phyloP scores from a whole-genome alignment of 2,888 invertebrate genomes.

The Cantharis flavilabris region DNA sequence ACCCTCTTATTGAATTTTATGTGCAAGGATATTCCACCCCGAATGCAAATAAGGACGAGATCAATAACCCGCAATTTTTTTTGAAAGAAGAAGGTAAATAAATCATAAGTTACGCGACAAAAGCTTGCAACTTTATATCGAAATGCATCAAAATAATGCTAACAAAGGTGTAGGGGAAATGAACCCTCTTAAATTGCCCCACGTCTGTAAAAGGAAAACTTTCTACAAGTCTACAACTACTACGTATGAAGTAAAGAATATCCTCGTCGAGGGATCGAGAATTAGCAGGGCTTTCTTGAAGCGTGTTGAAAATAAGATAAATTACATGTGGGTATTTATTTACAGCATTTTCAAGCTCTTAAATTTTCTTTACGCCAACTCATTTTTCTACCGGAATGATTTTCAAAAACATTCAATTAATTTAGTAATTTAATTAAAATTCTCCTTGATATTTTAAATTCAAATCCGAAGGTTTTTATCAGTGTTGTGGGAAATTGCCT shows the following conservation, averaged over 20 bases:
- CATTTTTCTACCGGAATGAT: neutral
- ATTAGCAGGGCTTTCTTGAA: constrained; percentile 6
- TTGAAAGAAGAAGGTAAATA: neutral
- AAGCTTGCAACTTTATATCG: constrained; percentile 8
- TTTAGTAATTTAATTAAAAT: neutral
- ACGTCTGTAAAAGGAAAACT: neutral
- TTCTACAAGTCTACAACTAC: neutral
- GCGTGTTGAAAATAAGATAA: constrained; percentile 11
- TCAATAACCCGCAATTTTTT: neutral
- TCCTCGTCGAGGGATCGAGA: constrained; percentile 6
- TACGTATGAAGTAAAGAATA: constrained; percentile 6
- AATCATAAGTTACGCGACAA: constrained; percentile 4
- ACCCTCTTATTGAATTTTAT: neutral
- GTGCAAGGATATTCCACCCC: neutral
- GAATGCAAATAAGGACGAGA: neutral
- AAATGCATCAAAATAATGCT: constrained; percentile 9
- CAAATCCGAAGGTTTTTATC: neutral
- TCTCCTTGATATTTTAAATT: neutral
- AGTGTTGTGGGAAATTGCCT: neutral
- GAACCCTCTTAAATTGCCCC: constrained; percentile 6
- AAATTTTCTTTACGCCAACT: neutral
- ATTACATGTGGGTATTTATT: constrained; percentile 6
- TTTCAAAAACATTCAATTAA: neutral
- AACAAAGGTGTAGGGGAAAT: constrained; percentile 4
- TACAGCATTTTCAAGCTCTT: neutral